These are phyloP conservation scores for Furcifer pardalis DNA, from an alignment of 2,797 vertebrate species.

Conservation along the genomic window DNA sequence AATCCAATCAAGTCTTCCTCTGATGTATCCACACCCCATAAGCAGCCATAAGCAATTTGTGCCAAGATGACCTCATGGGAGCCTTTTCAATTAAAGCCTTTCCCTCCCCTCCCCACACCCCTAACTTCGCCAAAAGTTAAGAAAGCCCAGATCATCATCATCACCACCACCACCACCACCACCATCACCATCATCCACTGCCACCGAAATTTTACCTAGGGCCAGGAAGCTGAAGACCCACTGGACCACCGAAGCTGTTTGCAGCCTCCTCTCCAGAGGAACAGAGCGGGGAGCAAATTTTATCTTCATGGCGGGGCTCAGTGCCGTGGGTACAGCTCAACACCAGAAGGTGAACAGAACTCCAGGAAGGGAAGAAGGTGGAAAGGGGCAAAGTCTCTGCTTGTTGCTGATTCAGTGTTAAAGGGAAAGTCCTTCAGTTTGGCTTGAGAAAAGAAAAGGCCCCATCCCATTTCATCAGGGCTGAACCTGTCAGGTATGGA, in stretches of 20 bases:
- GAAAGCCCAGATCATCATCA: background rate
- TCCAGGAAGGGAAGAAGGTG: background rate
- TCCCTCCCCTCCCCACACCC: background rate
- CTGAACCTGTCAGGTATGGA: background rate
- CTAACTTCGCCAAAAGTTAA: background rate
- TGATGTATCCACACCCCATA: too few relatives aligned
- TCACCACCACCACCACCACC: background rate
- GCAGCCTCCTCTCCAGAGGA: constrained; percentile 83
- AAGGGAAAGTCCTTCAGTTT: background rate
- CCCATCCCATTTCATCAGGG: rapidly evolving
- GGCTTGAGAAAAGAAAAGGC: background rate
- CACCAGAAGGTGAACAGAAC: constrained; percentile 18
- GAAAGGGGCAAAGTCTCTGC: constrained; percentile 78
- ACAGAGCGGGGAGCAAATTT: constrained; percentile 81
- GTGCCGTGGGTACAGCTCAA: rapidly evolving
- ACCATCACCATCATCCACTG: too few relatives aligned
- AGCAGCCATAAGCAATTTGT: too few relatives aligned
- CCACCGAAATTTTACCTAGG: constrained; percentile 80
- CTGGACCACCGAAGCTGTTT: constrained; percentile 82
- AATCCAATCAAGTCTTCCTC: too few relatives aligned
- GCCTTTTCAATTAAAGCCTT: background rate
- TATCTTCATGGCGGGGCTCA: constrained; percentile 80
- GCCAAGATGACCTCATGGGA: background rate
- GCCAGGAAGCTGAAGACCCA: constrained; percentile 89
- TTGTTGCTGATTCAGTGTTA: constrained; percentile 36